Percentiles rank a stretch among this genome's conserved stretches.
Conservation (phyloP, 2,888 invertebrate species). For the Cosmia pyralina region DNA sequence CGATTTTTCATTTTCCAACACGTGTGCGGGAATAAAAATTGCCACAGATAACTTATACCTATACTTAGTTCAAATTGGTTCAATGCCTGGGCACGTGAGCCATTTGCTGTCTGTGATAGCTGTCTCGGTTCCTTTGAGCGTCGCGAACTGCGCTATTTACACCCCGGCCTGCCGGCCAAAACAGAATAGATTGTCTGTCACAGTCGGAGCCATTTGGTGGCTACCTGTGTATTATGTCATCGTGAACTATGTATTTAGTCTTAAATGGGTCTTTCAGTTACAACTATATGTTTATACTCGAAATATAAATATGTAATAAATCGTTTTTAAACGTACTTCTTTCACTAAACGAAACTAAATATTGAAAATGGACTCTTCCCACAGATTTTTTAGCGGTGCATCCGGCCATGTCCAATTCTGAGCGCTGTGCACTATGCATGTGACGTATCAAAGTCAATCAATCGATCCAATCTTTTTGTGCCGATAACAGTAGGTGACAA, state of each 20-base stretch:
- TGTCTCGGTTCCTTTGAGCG: slow-evolving; percentile 1
- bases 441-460: slow-evolving; percentile 10
- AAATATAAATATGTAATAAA: background rate
- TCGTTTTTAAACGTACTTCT: background rate
- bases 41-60: no score
- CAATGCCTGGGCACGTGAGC: no score
- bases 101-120: background rate
- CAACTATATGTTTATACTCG: background rate
- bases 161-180: background rate
- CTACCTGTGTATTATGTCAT: background rate
- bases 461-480: slow-evolving; percentile 1
- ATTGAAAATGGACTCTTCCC: background rate
- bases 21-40: no score
- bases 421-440: background rate
- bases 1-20: no score
- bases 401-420: background rate
- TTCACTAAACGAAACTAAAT: background rate
- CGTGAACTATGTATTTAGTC: background rate
- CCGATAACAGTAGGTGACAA: background rate
- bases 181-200: background rate
- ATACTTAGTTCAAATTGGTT: no score
- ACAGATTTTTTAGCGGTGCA: background rate
- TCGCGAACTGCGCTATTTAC: background rate
- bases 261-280: background rate
- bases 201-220: background rate